A percentile compares a stretch with the other conserved stretches of the same genome.
phyloP scores from a whole-genome alignment of 2,888 invertebrate genomes.

The Tiliacea aurago region DNA sequence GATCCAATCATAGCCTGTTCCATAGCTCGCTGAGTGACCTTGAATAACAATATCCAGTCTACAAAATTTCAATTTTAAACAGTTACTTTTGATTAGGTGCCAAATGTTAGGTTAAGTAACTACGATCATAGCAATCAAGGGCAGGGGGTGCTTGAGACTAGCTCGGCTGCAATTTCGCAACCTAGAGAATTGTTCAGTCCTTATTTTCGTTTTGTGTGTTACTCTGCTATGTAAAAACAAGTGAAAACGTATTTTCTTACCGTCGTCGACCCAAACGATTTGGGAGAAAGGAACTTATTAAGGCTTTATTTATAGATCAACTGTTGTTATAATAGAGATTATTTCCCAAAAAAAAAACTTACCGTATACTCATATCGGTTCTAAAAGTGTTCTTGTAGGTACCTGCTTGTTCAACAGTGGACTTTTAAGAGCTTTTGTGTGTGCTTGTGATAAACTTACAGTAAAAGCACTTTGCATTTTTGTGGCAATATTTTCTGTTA shows the following conservation, averaged over 20 bases:
- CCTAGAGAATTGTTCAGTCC: not conserved
- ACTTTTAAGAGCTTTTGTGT: not conserved
- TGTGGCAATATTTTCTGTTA: not conserved
- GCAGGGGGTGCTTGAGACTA: slow-evolving; percentile 14
- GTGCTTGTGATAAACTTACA: not conserved
- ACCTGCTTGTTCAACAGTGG: not conserved
- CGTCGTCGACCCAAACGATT: not conserved
- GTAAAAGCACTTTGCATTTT: not conserved
- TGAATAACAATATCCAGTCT: not conserved
- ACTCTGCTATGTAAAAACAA: not conserved
- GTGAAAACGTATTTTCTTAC: not conserved
- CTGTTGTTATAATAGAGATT: not conserved
- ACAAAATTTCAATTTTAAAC: not conserved
- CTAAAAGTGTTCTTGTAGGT: not conserved
- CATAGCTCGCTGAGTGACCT: too few relatives aligned
- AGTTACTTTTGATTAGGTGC: not conserved
- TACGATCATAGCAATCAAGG: not conserved
- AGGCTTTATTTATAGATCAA: not conserved
- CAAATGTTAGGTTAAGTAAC: slow-evolving; percentile 13
- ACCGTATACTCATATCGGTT: too few relatives aligned
- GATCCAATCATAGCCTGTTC: too few relatives aligned
- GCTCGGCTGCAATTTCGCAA: not conserved
- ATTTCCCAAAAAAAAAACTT: not conserved
- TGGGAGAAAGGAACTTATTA: not conserved
- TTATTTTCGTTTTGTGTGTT: slow-evolving; percentile 18